Percentiles rank a stretch among this genome's conserved stretches.
phyloP scores from a whole-genome alignment of 1,140 invertebrate genomes.

The Protaetia brevitarsis region DNA sequence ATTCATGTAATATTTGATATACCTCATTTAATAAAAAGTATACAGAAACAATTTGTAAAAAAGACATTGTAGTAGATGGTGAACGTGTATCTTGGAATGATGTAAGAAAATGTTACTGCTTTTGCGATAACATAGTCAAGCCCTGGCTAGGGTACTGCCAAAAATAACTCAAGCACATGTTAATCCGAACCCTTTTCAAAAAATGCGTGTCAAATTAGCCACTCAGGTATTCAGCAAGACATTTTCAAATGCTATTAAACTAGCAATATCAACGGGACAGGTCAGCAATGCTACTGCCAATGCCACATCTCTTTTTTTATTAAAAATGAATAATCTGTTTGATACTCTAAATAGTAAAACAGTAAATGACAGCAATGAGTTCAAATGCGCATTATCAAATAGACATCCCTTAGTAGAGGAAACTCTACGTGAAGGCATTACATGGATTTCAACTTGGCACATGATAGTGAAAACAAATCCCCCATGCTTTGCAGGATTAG shows the following conservation, averaged over 20 bases:
- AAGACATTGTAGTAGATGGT: not conserved
- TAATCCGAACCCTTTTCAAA: not conserved
- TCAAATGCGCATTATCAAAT: not conserved
- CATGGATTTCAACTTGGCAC: not conserved
- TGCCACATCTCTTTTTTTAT: not conserved
- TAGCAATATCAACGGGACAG: not conserved
- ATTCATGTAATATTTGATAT: slow-evolving; percentile 2
- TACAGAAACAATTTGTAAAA: not conserved
- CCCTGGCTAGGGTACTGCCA: not conserved
- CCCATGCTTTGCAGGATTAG: not conserved
- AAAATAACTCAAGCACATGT: slow-evolving; percentile 6
- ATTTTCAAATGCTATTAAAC: not conserved
- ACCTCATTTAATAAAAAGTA: not conserved
- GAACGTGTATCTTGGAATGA: not conserved
- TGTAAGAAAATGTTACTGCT: not conserved
- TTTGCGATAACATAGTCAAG: not conserved
- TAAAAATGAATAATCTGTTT: not conserved
- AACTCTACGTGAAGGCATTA: not conserved
- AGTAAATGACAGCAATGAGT: not conserved
- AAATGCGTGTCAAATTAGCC: slow-evolving; percentile 6
- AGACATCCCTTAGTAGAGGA: not conserved
- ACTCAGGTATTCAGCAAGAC: not conserved
- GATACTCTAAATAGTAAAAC: not conserved
- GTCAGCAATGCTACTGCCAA: not conserved
- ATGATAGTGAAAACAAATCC: not conserved